A percentile compares a stretch with the other conserved stretches of the same genome.
phyloP scores from a whole-genome alignment of 1,140 invertebrate species.

The Formica selysi region DNA sequence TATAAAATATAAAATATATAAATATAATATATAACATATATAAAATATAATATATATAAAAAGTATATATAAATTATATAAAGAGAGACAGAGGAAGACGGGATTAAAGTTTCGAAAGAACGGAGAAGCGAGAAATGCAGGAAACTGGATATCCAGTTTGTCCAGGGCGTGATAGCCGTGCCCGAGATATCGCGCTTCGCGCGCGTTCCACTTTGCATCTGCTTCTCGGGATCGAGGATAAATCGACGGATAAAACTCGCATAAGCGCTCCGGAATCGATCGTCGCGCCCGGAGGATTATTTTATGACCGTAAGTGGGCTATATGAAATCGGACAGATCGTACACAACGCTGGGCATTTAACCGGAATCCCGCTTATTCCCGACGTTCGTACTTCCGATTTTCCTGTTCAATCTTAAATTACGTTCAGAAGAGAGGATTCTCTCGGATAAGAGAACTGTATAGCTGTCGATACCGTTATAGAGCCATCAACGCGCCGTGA shows the following conservation, averaged over 20 bases:
- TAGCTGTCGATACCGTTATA: conserved; percentile 35
- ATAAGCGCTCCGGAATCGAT: conserved; percentile 65
- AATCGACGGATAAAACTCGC: conserved; percentile 72
- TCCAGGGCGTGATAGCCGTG: conserved; percentile 72
- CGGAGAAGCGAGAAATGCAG: conserved; percentile 76
- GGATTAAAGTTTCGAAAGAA: conserved; percentile 75
- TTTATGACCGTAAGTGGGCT: conserved; percentile 49
- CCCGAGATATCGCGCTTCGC: conserved; percentile 65
- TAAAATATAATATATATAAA: too few relatives aligned
- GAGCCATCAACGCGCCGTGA: conserved; percentile 4
- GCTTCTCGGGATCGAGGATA: conserved; percentile 63
- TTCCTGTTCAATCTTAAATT: conserved; percentile 35
- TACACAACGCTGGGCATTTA: neutral
- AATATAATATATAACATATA: too few relatives aligned
- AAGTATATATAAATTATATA: too few relatives aligned
- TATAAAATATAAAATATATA: too few relatives aligned
- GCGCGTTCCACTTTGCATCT: conserved; percentile 73
- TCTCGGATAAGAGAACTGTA: neutral
- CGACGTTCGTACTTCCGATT: conserved; percentile 15
- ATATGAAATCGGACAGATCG: conserved; percentile 34
- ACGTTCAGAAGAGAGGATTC: neutral
- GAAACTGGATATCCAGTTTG: conserved; percentile 78
- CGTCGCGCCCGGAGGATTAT: conserved; percentile 66
- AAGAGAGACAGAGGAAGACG: neutral
- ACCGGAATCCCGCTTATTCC: conserved; percentile 8